These are phyloP conservation scores for Aporophyla nigra DNA, from an alignment of 2,888 invertebrate species.

Conservation along the genomic window DNA sequence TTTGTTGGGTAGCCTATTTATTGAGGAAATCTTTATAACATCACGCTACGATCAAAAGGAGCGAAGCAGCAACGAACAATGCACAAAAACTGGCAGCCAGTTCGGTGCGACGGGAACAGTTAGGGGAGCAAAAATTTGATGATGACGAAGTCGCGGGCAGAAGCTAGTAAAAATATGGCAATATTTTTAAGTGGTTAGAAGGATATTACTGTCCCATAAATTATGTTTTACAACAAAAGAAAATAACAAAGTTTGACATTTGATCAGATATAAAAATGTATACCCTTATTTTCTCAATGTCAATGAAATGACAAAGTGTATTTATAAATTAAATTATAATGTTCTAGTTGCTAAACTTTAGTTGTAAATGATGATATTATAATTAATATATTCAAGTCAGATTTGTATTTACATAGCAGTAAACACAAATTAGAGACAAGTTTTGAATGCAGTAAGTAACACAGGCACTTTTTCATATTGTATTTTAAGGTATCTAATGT, in stretches of 20 bases:
- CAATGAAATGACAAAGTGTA: not conserved
- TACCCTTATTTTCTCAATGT: not conserved
- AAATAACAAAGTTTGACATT: not conserved
- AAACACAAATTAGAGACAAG: not conserved
- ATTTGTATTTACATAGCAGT: not conserved
- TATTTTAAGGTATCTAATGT: not conserved
- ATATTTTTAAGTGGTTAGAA: not conserved
- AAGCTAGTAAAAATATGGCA: not conserved
- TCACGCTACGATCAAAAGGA: too few species aligned
- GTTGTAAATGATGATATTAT: not conserved
- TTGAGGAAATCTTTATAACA: too few species aligned
- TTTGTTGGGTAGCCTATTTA: too few species aligned
- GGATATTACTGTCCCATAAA: not conserved
- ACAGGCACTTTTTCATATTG: not conserved
- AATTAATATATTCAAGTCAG: not conserved
- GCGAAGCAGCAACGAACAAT: too few species aligned
- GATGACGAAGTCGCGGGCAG: too few species aligned
- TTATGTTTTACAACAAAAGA: too few species aligned
- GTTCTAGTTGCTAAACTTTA: not conserved
- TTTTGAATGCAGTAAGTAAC: not conserved
- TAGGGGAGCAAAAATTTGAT: too few species aligned
- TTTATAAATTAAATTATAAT: not conserved
- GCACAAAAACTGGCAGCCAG: too few species aligned
- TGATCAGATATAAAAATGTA: not conserved
- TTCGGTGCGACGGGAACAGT: too few species aligned